Evolutionary conservation across 2,888 invertebrate species (phyloP), one percentile per base, ranked within the genome.

Genomic region (Lepas anatifera): DNA sequence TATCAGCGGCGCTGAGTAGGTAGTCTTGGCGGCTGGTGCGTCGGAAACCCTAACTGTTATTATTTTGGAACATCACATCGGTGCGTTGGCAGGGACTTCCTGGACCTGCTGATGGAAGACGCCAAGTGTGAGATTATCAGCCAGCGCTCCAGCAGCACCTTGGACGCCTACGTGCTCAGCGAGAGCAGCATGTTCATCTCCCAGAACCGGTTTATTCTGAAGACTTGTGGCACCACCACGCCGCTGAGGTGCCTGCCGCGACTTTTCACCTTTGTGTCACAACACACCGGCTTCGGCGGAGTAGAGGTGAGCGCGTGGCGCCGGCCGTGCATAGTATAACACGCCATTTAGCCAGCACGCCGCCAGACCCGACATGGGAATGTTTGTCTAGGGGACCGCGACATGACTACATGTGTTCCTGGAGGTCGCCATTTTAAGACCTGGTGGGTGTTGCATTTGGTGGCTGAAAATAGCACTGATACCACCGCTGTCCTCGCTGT

Each of bases 191-290:
- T 99, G 94, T 99, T 98, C 83, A 89, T 99, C 71, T 92, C 95
- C 0, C 90, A 92, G 75, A 87, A 91, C 70, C 89, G 97, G 70
- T 92, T 96, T 84, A 98, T 99, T 78, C 84, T 99, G 79, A 99
- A 99, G 83, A 99, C 99, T 1, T 99, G 99, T 81, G 98, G 99
- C 71, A 94, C 93, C n/a, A 99, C 98, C n/a, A 95, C 95, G 29
- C 91, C 97, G 39, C 85, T 99, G 75, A 86, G 92, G 74, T 96
- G 98, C 80, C 84, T 99, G 77, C 88, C 92, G 77, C 87, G 89
- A 7, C 85, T 99, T 75, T 83, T 98, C 73, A 82, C 89, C 72
- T 83, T 96, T 74, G 96, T 95, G 16, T 87, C 89, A 76, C 86
- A 90, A 77, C 87, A 89, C 78, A 90, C 91, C 68, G 93, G 92